phyloP scores from a whole-genome alignment of 2,797 vertebrate genomes.

The Hozukius guyotensis region DNA sequence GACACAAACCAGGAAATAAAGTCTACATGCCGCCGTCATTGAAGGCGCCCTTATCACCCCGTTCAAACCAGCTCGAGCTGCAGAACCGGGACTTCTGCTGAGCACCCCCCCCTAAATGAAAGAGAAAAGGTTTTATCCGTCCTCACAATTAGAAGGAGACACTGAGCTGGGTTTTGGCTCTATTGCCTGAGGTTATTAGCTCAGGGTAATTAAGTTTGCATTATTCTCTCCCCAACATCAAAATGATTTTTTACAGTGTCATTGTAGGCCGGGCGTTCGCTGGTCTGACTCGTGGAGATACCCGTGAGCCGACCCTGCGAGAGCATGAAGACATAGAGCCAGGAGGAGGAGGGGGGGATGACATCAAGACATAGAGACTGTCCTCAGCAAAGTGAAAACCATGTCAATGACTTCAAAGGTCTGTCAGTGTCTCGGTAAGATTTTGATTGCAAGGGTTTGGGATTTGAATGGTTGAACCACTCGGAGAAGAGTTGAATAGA shows the following conservation, averaged over 20 bases:
- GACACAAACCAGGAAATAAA: constrained; percentile 71
- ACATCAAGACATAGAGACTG: constrained; percentile 37
- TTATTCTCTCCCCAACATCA: constrained; percentile 74
- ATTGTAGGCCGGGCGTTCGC: constrained; percentile 37
- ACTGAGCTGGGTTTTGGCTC: constrained; percentile 70
- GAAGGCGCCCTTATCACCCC: constrained; percentile 70
- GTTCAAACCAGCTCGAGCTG: constrained; percentile 67
- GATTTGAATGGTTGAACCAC: constrained; percentile 17
- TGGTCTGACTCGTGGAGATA: constrained; percentile 59
- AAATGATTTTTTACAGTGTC: constrained; percentile 65
- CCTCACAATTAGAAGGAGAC: constrained; percentile 78
- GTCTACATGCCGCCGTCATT: constrained; percentile 54
- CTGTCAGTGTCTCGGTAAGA: constrained; percentile 28
- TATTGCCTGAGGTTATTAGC: constrained; percentile 82
- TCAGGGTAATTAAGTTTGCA: constrained; percentile 82
- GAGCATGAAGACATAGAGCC: constrained; percentile 46
- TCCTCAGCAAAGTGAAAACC: constrained; percentile 48
- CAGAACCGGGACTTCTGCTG: constrained; percentile 59
- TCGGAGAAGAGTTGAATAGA: background rate
- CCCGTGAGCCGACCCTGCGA: constrained; percentile 50
- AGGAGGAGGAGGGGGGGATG: constrained; percentile 13
- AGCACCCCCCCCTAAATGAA: constrained; percentile 62
- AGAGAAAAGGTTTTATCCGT: constrained; percentile 76
- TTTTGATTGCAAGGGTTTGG: constrained; percentile 34
- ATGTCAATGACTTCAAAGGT: constrained; percentile 55